These are phyloP conservation scores for Tragelaphus imberbis DNA, from an alignment of 2,113 vertebrate species.

Conservation along the genomic window DNA sequence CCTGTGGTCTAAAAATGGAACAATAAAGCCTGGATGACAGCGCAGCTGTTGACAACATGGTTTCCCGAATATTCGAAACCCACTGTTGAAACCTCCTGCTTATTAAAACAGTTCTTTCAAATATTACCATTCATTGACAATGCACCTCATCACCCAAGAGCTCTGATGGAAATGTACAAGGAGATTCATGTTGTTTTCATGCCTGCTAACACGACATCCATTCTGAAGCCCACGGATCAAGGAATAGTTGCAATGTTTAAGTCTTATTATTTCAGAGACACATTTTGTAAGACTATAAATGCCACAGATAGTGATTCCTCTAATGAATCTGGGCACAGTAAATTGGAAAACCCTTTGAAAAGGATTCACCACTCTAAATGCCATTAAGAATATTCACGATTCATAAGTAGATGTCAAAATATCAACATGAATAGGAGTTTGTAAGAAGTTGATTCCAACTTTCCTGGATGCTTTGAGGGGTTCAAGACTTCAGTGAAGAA, in stretches of 20 bases:
- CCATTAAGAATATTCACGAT: background rate
- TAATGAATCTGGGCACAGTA: background rate
- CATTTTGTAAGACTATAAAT: background rate
- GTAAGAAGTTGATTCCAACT: background rate
- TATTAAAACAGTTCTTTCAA: background rate
- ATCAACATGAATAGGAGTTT: background rate
- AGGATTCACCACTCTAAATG: background rate
- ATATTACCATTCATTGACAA: background rate
- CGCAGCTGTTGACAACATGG: background rate
- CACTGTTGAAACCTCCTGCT: background rate
- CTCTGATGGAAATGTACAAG: background rate
- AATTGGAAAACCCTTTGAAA: background rate
- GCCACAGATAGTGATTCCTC: background rate
- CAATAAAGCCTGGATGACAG: background rate
- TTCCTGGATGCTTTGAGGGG: background rate
- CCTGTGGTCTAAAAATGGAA: background rate
- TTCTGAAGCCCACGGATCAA: background rate
- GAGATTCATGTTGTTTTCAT: background rate
- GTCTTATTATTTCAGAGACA: background rate
- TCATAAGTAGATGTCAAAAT: background rate
- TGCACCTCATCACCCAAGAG: background rate
- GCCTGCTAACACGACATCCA: background rate
- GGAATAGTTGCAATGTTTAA: background rate
- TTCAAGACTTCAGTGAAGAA: background rate
- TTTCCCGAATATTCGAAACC: background rate